Base-by-base conservation (phyloP, 1,140 invertebrate species). In the Chironomus striatipennis region DNA sequence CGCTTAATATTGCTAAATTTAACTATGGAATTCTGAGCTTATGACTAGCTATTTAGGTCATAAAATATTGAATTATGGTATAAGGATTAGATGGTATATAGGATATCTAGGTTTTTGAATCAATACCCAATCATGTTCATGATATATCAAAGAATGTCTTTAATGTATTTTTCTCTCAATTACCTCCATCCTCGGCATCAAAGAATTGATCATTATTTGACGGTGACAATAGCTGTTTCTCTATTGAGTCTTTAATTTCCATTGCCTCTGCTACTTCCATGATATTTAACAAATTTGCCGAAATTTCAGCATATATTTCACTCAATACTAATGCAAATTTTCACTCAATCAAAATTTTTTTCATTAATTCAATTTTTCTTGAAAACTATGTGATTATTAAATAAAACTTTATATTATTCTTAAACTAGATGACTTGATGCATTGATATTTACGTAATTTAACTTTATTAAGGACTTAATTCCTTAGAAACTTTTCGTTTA, bases 311-410 rank as follows among this genome's bases (percentile, higher is more conserved):
- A 34, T 12, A 57, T 1, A 57, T 5, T 57, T 15, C 15, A 57
- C 47, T n/a, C 47, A 57, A 57, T 15, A 57, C 47, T n/a, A 57
- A 34, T 34, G 24, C 24, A 34, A 34, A 2, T 34, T 34, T 34
- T 34, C 24, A 34, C 24, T 34, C 8, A 73, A 73, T 76, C 10
- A 65, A 76, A n/a, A 74, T 10, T 74, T 24, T 12, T 34, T 43
- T 42, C 74, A 43, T 15, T 75, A 24, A 75, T 76, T 65, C 76
- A 73, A 3, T 17, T 34, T 47, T 57, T 9, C 12, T 57, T 57
- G 5, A 15, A 0, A 15, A n/a, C n/a, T 57, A 57, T 5, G 0
- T 12, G 47, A 12, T 15, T 57, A 34, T 34, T 34, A 34, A 34
- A 34, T 34, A 57, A 15, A 10, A 57, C 47, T 57, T 57, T 57